These are phyloP conservation scores for Pygoscelis antarcticus DNA, from an alignment of 2,113 vertebrate genomes.

Conservation along the genomic window DNA sequence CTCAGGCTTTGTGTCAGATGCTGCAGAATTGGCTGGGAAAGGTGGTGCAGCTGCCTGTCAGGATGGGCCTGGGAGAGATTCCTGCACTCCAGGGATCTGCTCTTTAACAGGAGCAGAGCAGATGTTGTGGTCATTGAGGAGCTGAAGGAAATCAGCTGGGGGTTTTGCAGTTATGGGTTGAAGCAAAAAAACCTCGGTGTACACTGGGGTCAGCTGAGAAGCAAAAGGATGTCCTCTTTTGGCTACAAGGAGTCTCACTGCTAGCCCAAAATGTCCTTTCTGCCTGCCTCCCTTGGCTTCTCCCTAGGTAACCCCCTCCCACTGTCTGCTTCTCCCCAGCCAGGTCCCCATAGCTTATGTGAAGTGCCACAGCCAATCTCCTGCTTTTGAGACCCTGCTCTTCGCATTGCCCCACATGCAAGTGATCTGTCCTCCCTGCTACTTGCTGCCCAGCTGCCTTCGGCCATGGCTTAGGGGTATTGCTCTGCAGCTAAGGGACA, in stretches of 20 bases:
- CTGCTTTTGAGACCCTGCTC: neutral
- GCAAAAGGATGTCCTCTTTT: neutral
- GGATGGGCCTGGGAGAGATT: neutral
- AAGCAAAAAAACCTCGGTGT: accelerated
- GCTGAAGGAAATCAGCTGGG: neutral
- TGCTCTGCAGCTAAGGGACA: neutral
- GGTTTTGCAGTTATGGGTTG: neutral
- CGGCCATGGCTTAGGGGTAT: neutral
- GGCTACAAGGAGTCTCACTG: neutral
- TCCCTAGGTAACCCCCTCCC: neutral
- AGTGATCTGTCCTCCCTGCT: neutral
- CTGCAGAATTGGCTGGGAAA: neutral
- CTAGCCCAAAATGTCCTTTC: neutral
- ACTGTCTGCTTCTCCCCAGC: neutral
- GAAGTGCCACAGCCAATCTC: neutral
- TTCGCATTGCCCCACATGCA: neutral
- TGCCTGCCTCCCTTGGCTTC: neutral
- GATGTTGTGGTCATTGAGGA: neutral
- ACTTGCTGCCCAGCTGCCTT: neutral
- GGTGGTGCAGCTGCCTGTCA: neutral
- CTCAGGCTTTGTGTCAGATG: neutral
- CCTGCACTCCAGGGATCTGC: neutral
- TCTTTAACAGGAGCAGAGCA: neutral
- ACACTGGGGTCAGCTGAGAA: neutral
- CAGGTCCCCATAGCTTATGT: neutral